A percentile compares a stretch with the other conserved stretches of the same genome.
These are phyloP conservation scores for Coregonus ussuriensis DNA, from an alignment of 2,797 vertebrate species.

Conservation along the genomic window DNA sequence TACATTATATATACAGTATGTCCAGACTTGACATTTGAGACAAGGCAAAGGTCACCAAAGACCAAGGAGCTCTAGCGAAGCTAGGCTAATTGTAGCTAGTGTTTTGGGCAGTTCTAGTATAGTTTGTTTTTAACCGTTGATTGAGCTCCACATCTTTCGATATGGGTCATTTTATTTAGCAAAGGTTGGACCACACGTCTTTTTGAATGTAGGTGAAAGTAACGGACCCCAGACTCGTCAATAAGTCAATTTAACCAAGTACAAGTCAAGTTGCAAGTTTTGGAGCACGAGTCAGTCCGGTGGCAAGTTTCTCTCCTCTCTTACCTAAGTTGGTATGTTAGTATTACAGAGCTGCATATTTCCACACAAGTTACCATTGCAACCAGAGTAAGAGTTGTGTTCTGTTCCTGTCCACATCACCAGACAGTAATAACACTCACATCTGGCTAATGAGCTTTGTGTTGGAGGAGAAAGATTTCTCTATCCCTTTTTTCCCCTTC, in stretches of 20 bases:
- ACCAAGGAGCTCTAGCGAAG: not conserved
- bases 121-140: not conserved
- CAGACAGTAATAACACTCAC: no score
- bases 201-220: not conserved
- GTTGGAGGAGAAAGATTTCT: no score
- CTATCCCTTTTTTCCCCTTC: no score
- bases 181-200: not conserved
- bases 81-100: not conserved
- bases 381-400: no score
- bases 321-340: no score
- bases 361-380: no score
- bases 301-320: no score
- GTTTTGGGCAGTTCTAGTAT: not conserved
- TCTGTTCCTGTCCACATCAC: no score
- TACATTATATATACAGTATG: not conserved
- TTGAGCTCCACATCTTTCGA: not conserved
- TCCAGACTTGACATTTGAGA: not conserved
- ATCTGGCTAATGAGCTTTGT: no score
- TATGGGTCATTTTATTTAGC: not conserved
- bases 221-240: not conserved
- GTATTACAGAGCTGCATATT: no score
- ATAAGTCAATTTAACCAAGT: not conserved
- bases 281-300: not conserved
- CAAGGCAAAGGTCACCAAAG: not conserved
- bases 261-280: not conserved